Conservation (phyloP, 2,113 vertebrate genomes). For the Tenrec ecaudatus region DNA sequence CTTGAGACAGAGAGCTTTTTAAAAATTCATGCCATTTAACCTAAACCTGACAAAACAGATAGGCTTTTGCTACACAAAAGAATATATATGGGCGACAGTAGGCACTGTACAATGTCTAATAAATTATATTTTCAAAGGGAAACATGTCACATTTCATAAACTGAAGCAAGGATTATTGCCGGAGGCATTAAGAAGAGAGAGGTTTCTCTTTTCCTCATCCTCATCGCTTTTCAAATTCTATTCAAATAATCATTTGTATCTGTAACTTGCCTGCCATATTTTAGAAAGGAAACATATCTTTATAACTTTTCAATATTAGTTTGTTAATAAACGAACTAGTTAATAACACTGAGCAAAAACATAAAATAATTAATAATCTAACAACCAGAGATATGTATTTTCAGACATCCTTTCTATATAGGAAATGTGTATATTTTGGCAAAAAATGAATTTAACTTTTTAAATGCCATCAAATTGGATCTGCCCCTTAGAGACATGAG, state of each 20-base stretch:
- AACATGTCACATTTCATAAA: neutral
- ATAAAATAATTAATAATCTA: no score
- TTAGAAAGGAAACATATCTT: no score
- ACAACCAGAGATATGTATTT: no score
- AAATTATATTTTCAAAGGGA: constrained; percentile 15
- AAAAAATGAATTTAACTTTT: no score
- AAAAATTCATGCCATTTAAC: neutral
- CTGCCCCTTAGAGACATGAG: no score
- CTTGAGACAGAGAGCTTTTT: neutral
- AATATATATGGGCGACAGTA: neutral
- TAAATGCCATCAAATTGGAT: no score
- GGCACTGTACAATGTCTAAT: neutral
- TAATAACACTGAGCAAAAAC: no score
- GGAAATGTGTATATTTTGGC: no score
- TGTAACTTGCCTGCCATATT: neutral
- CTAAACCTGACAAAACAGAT: neutral
- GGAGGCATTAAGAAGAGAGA: neutral
- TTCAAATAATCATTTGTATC: neutral
- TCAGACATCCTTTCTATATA: no score
- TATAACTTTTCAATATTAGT: no score
- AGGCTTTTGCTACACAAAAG: neutral
- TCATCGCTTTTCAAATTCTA: neutral
- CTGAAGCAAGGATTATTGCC: neutral
- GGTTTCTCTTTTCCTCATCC: neutral
- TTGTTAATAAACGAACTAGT: no score